Evolutionary conservation across 2,113 vertebrate genomes (phyloP), one percentile per base, ranked within the genome.

Genomic region (Otis tarda): DNA sequence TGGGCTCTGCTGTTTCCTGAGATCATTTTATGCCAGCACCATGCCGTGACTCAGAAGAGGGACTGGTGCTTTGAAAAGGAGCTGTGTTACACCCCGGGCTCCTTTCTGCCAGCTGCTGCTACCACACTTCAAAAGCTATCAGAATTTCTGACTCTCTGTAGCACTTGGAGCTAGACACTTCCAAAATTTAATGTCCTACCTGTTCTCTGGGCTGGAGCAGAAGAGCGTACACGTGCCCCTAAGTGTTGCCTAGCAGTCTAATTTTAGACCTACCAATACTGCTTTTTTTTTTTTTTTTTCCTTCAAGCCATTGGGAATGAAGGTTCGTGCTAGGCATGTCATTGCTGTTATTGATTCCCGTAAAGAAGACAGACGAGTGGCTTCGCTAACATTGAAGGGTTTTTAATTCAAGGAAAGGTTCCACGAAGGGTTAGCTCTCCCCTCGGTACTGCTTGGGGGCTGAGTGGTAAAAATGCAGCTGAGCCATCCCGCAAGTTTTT

Each of bases 151-250:
- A 15, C 35, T 52, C 47, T 35, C 57, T 39, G 50, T 16, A 25
- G 3, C 57, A 5, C 74, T 24, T 35, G 77, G 69, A 95, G 22
- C 65, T 22, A 68, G 64, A 14, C 20, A 0, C 31, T 74, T 55
- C 87, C 71, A 55, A 61, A 61, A 24, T 21, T 35, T 20, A 3
- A 3, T 4, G 1, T 39, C 31, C 76, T 69, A 33, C 87, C 70
- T 59, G 27, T 30, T 63, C 69, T 2, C 49, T 18, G 10, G 65
- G 21, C 37, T 45, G 25, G 73, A 73, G 76, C 73, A 43, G 52
- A 53, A 8, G 18, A 56, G 15, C 0, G 0, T 31, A 14, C 7
- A 0, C 3, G 3, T 65, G 61, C 18, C 63, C 39, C 2, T 3
- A 21, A 12, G 3, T 53, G 31, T 79, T 60, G 47, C 33, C 0